These are phyloP conservation scores for Poeciliopsis prolifica DNA, from an alignment of 2,113 vertebrate genomes.

Conservation along the genomic window DNA sequence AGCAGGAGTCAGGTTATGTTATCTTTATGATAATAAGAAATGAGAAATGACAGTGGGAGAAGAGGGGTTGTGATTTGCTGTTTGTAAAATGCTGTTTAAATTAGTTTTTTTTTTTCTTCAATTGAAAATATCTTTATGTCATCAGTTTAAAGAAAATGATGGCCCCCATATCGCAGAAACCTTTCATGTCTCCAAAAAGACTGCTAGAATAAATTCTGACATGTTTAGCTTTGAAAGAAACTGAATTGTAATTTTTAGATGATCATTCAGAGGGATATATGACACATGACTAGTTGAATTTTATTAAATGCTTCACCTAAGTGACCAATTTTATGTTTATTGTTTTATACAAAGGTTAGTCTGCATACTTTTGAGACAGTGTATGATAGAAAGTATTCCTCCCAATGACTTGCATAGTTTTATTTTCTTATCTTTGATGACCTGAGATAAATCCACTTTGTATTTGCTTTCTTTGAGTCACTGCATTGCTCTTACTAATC, in stretches of 20 bases:
- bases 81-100: conserved; percentile 18
- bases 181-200: conserved; percentile 46
- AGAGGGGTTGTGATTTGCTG: conserved; percentile 18
- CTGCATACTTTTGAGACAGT: conserved; percentile 22
- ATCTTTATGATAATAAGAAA: conserved; percentile 30
- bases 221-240: conserved; percentile 49
- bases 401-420: background rate
- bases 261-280: conserved; percentile 38
- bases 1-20: conserved; percentile 20
- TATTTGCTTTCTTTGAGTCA: conserved; percentile 7
- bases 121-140: conserved; percentile 22
- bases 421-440: background rate
- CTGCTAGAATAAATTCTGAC: conserved; percentile 40
- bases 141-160: conserved; percentile 16
- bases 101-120: conserved; percentile 13
- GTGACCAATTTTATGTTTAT: conserved; percentile 63
- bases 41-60: background rate
- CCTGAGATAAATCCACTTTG: background rate
- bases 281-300: conserved; percentile 48
- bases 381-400: background rate
- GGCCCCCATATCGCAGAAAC: conserved; percentile 26
- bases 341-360: conserved; percentile 40
- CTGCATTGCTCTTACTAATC: background rate
- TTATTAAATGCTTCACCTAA: conserved; percentile 68
- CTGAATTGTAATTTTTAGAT: conserved; percentile 47